Base-by-base conservation (phyloP, 1,140 invertebrate genomes). In the Augochlora pura region DNA sequence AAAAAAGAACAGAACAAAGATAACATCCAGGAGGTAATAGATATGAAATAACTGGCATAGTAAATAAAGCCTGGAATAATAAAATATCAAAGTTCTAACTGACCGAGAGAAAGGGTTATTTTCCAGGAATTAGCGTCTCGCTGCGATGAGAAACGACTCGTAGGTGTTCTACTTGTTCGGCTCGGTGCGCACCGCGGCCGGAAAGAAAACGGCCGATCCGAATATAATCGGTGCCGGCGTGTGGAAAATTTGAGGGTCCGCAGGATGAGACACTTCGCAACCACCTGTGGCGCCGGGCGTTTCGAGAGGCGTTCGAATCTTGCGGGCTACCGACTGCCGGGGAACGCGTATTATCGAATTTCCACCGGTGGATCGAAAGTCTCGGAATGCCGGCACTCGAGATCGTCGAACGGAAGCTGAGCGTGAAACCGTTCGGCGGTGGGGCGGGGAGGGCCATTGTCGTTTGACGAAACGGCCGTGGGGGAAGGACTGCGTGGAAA, bases 261-360 rank as follows among this genome's bases (percentile, higher is more conserved):
- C 84, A 57, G 84, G 83, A 86, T 85, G 84, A 86, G 84, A 86
- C 84, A 86, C 80, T 86, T 85, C 62, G 83, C 84, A 86, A 86
- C 84, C 84, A 86, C 84, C 84, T 86, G 84, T 86, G 83, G 84
- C 84, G 67, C 74, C n/a, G n/a, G 80, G 80, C 84, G 81, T 86
- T 86, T 86, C 84, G 80, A 86, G 84, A 79, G 82, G 80, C 85
- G 83, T 85, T 82, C 84, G 84, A 85, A 82, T 77, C 84, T 86
- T 86, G 83, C 83, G 83, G 83, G 77, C 83, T 81, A 85, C 74
- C 74, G 68, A 75, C 80, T 75, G 84, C 73, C 69, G 63, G 79
- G 78, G 64, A 85, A 83, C 83, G 69, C 69, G 83, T 71, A 75
- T 85, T 83, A 85, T 85, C 82, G 82, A 85, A 85, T 85, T 85